Evolutionary conservation across 1,140 invertebrate species (phyloP).

Genomic region (Drosophila tsacasi): DNA sequence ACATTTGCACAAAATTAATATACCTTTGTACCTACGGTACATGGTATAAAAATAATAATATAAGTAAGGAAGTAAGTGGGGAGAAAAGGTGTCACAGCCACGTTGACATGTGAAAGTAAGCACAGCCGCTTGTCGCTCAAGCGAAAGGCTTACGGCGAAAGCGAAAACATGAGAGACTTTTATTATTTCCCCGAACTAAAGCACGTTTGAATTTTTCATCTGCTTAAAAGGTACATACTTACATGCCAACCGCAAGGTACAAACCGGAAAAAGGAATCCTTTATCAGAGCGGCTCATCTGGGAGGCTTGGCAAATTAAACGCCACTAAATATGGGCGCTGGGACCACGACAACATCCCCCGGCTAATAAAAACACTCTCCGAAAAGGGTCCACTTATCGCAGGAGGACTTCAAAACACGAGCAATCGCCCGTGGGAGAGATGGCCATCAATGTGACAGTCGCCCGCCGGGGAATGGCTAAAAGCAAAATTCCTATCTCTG

Average conservation of each 20-base stretch:
- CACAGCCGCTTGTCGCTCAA: slow-evolving; percentile 11
- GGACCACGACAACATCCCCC: slow-evolving; percentile 12
- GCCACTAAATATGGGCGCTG: slow-evolving; percentile 21
- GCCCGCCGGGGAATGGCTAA: slow-evolving; percentile 4
- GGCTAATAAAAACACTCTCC: slow-evolving; percentile 37
- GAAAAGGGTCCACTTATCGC: slow-evolving; percentile 46
- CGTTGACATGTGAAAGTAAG: slow-evolving; percentile 21
- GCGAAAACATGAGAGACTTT: slow-evolving; percentile 19
- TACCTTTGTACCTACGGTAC: no score
- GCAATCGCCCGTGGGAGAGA: slow-evolving; percentile 32
- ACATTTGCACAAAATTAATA: no score
- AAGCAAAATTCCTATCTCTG: slow-evolving; percentile 33
- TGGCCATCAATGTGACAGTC: slow-evolving; percentile 41
- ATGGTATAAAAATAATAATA: slow-evolving; percentile 19
- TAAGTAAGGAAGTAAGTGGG: not conserved
- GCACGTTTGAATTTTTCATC: slow-evolving; percentile 19
- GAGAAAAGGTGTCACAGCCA: slow-evolving; percentile 45
- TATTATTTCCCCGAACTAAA: slow-evolving; percentile 19
- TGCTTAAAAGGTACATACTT: slow-evolving; percentile 8
- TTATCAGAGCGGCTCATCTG: slow-evolving; percentile 36
- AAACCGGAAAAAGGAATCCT: not conserved
- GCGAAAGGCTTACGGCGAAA: slow-evolving; percentile 34
- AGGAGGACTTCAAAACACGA: slow-evolving; percentile 16
- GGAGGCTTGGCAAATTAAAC: slow-evolving; percentile 25
- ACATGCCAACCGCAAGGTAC: slow-evolving; percentile 21